Conservation (phyloP, 2,888 invertebrate genomes). For the Dicycla oo region DNA sequence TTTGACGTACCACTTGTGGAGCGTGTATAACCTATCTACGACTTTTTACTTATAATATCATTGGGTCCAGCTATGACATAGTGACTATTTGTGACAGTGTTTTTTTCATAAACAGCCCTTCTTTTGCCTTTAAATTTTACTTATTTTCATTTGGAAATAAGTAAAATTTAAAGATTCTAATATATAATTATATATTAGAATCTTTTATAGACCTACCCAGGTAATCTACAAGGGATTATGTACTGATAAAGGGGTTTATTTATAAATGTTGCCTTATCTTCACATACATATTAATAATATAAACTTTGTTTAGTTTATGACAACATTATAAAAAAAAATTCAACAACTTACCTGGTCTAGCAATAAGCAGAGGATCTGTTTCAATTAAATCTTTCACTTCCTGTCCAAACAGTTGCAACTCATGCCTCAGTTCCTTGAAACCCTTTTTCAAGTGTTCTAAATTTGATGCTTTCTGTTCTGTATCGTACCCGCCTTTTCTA, state of each 20-base stretch:
- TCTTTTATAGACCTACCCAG: neutral
- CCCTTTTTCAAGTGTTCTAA: constrained; percentile 91
- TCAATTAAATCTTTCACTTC: constrained; percentile 92
- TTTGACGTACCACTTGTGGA: no score
- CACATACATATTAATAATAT: no score
- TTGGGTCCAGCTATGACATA: no score
- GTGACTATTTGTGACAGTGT: no score
- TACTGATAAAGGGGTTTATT: neutral
- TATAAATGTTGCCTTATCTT: neutral
- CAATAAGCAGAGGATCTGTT: constrained; percentile 91
- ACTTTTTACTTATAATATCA: no score
- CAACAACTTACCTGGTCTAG: constrained; percentile 85
- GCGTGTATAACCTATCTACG: no score
- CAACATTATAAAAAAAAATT: neutral
- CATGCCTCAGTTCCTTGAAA: constrained; percentile 91
- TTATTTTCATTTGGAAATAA: no score
- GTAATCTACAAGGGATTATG: neutral
- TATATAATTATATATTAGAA: no score
- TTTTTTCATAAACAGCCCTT: no score
- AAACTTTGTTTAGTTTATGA: neutral
- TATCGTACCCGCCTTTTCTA: constrained; percentile 91
- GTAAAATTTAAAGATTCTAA: no score
- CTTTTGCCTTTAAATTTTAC: neutral
- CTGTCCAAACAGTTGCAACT: constrained; percentile 91
- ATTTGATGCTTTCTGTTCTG: constrained; percentile 80